Evolutionary conservation across 1,140 invertebrate genomes (phyloP).

Genomic region (Drosophila nigromelanica): DNA sequence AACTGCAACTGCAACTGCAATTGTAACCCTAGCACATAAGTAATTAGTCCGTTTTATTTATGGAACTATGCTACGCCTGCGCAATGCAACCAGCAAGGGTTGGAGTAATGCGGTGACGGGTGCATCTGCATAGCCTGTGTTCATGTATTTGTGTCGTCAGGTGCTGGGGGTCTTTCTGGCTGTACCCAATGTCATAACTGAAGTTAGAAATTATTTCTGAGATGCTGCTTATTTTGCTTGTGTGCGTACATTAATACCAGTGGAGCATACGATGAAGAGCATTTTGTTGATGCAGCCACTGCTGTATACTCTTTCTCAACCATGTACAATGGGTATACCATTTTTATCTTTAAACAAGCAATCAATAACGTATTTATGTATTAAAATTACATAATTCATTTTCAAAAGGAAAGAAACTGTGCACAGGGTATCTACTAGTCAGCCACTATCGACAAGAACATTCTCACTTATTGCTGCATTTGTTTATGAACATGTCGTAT

Average conservation of each 20-base stretch:
- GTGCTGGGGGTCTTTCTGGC: slow-evolving; percentile 71
- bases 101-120: neutral
- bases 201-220: slow-evolving; percentile 73
- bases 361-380: too few relatives aligned
- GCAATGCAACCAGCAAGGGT: slow-evolving; percentile 5
- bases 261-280: too few relatives aligned
- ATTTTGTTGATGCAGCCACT: too few relatives aligned
- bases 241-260: neutral
- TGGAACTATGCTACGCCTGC: slow-evolving; percentile 54
- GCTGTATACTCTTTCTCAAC: too few relatives aligned
- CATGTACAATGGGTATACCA: too few relatives aligned
- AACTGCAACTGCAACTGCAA: slow-evolving; percentile 24
- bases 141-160: slow-evolving; percentile 41
- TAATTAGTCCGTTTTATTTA: slow-evolving; percentile 77
- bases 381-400: too few relatives aligned
- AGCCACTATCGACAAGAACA: too few relatives aligned
- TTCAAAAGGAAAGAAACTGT: too few relatives aligned
- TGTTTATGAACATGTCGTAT: too few relatives aligned
- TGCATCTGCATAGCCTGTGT: slow-evolving; percentile 2
- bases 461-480: too few relatives aligned
- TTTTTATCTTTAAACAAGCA: too few relatives aligned
- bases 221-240: slow-evolving; percentile 5
- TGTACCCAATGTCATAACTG: slow-evolving; percentile 52
- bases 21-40: slow-evolving; percentile 71
- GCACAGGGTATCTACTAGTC: too few relatives aligned